Evolutionary conservation across 1,140 invertebrate species (phyloP).

Genomic region (Pentalonia nigronervosa): DNA sequence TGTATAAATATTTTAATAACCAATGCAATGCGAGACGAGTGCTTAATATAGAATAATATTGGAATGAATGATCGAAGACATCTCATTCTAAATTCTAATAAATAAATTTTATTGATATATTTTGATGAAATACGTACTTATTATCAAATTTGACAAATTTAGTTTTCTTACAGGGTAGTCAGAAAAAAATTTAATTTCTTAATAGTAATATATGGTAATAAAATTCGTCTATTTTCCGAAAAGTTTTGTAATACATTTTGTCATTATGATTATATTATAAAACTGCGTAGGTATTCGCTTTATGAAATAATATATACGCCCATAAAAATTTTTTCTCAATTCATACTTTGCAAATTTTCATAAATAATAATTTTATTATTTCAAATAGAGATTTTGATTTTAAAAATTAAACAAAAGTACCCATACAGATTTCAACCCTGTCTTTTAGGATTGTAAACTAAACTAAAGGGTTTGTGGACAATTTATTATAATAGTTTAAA

Average conservation of each 20-base stretch:
- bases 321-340: background rate
- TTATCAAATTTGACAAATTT: background rate
- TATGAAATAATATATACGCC: background rate
- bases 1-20: background rate
- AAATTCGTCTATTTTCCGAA: background rate
- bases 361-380: background rate
- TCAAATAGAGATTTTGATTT: background rate
- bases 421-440: background rate
- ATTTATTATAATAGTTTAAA: background rate
- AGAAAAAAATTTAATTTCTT: background rate
- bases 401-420: background rate
- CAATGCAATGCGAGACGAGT: too few species aligned
- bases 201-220: background rate
- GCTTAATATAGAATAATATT: background rate
- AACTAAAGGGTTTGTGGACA: background rate
- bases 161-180: too few species aligned
- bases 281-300: background rate
- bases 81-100: background rate
- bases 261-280: background rate
- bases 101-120: background rate
- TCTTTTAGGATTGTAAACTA: background rate
- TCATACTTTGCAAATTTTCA: background rate
- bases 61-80: background rate
- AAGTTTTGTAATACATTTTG: background rate
- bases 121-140: background rate